Conservation (phyloP, 92 coral and sea anemone genomes). For the Actinostola sp. region DNA sequence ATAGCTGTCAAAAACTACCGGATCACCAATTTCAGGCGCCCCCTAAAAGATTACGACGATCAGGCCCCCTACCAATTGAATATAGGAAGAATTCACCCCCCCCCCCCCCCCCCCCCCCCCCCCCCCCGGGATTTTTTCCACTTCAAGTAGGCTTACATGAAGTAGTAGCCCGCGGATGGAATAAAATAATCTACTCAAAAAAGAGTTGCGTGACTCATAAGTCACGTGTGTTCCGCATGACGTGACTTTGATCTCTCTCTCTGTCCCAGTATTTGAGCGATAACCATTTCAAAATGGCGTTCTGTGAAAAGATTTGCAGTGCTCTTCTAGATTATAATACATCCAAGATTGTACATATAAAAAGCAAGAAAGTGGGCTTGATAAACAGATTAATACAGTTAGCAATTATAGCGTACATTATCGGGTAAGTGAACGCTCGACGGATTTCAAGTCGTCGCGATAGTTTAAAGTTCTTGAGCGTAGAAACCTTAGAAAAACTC, state of each 20-base stretch:
- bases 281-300: conserved; percentile 10
- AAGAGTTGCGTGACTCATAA: conserved; percentile 22
- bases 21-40: no score
- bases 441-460: no score
- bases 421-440: conserved; percentile 74
- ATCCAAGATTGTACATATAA: conserved; percentile 80
- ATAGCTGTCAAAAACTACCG: no score
- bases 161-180: no score
- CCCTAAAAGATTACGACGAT: no score
- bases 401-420: conserved; percentile 71
- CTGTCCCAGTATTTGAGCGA: neutral
- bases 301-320: conserved; percentile 18
- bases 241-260: conserved; percentile 15
- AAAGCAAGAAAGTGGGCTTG: conserved; percentile 86
- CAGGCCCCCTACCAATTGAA: no score
- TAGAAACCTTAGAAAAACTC: no score
- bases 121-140: no score
- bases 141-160: no score
- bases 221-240: conserved; percentile 33
- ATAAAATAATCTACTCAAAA: neutral
- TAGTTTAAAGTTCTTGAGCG: no score
- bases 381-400: conserved; percentile 82
- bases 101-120: no score
- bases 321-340: conserved; percentile 70
- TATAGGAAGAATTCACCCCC: no score